phyloP scores from a whole-genome alignment of 2,888 invertebrate species.

The Neoaliturus tenellus region DNA sequence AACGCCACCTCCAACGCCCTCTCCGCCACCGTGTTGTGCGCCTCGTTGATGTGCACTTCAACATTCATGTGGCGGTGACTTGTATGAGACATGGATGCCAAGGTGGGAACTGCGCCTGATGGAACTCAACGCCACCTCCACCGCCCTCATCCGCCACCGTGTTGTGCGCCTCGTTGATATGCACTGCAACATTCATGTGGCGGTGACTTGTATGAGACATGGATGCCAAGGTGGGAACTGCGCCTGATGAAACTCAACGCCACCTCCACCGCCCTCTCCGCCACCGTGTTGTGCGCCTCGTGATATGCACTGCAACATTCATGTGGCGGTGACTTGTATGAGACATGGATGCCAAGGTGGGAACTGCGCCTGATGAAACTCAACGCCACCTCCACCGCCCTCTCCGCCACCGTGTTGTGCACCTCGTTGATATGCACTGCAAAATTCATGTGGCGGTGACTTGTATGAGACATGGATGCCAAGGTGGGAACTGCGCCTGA shows the following conservation, averaged over 20 bases:
- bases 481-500: slow-evolving; percentile 81
- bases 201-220: slow-evolving; percentile 79
- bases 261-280: slow-evolving; percentile 83
- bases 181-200: slow-evolving; percentile 75
- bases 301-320: slow-evolving; percentile 78
- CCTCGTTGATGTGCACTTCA: slow-evolving; percentile 85
- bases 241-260: slow-evolving; percentile 83
- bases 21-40: slow-evolving; percentile 81
- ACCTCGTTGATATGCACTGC: slow-evolving; percentile 86
- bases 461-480: slow-evolving; percentile 79
- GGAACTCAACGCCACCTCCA: slow-evolving; percentile 83
- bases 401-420: slow-evolving; percentile 80
- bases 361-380: slow-evolving; percentile 83
- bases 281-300: slow-evolving; percentile 82
- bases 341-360: slow-evolving; percentile 79
- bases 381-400: slow-evolving; percentile 82
- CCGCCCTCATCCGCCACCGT: slow-evolving; percentile 80
- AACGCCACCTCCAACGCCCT: slow-evolving; percentile 83
- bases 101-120: slow-evolving; percentile 82
- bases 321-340: slow-evolving; percentile 77
- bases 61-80: slow-evolving; percentile 72
- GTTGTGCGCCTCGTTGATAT: slow-evolving; percentile 85
- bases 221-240: slow-evolving; percentile 81
- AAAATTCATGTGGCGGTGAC: slow-evolving; percentile 74
- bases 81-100: slow-evolving; percentile 80